Conservation (phyloP, 2,113 vertebrate genomes). For the Dipodomys spectabilis region DNA sequence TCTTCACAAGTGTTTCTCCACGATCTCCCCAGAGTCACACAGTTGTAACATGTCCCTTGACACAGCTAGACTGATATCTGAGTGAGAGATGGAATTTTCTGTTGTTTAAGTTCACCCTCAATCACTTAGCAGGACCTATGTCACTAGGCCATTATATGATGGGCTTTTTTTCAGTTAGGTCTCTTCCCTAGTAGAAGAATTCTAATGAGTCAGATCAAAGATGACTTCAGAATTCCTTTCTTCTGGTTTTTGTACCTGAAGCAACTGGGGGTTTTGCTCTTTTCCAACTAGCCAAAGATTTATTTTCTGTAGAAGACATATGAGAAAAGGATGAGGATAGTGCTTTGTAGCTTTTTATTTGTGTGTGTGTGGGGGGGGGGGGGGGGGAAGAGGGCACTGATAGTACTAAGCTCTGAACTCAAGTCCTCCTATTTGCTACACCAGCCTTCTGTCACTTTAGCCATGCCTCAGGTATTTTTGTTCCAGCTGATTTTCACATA, state of each 20-base stretch:
- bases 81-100: not conserved
- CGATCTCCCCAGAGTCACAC: not conserved
- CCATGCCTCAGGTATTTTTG: too few species aligned
- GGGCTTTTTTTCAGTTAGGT: not conserved
- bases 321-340: not conserved
- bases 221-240: not conserved
- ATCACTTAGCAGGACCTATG: not conserved
- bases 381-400: too few species aligned
- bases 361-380: too few species aligned
- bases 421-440: too few species aligned
- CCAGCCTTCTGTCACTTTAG: too few species aligned
- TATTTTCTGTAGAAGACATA: not conserved
- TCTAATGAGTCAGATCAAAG: not conserved
- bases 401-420: too few species aligned
- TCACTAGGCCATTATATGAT: not conserved
- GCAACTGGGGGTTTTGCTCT: not conserved
- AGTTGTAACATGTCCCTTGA: not conserved
- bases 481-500: too few species aligned
- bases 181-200: not conserved
- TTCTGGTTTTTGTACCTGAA: not conserved
- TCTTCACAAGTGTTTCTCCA: not conserved
- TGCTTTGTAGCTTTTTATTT: not conserved
- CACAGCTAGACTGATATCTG: not conserved
- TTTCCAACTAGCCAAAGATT: not conserved
- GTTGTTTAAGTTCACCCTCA: not conserved